Evolutionary conservation across 2,797 vertebrate species (phyloP).

Genomic region (Onychomys torridus): DNA sequence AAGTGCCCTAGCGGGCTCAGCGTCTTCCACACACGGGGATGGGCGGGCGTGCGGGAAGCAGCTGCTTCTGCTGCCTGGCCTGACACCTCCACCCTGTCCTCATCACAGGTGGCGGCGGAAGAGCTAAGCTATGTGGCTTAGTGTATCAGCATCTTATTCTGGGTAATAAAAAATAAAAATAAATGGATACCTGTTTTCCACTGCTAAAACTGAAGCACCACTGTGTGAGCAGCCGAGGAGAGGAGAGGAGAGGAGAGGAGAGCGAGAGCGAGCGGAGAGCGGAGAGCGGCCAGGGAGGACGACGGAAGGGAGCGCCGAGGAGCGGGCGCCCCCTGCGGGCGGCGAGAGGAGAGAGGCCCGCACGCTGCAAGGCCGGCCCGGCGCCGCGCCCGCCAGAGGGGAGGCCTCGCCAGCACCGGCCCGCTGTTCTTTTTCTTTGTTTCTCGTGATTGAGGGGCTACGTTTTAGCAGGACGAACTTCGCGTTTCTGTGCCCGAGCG

Average conservation of each 20-base stretch:
- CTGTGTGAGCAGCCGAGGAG: slow-evolving; percentile 97
- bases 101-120: slow-evolving; percentile 93
- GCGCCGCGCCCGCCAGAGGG: slow-evolving; percentile 87
- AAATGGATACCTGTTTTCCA: slow-evolving; percentile 99
- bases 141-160: slow-evolving; percentile 99
- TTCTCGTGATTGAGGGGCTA: slow-evolving; percentile 82
- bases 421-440: slow-evolving; percentile 81
- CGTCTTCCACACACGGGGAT: too few species aligned
- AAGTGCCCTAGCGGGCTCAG: not conserved
- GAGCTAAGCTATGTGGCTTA: slow-evolving; percentile 99
- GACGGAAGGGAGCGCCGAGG: slow-evolving; percentile 85
- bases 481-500: slow-evolving; percentile 78
- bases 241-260: slow-evolving; percentile 88
- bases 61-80: not conserved
- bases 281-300: slow-evolving; percentile 85
- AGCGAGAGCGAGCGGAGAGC: slow-evolving; percentile 87
- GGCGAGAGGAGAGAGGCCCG: slow-evolving; percentile 69
- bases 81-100: not conserved
- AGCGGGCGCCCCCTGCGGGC: slow-evolving; percentile 88
- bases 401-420: slow-evolving; percentile 89
- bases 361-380: slow-evolving; percentile 87
- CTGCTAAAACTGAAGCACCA: slow-evolving; percentile 99
- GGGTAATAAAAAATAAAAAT: slow-evolving; percentile 99
- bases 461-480: slow-evolving; percentile 83
- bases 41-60: not conserved